Base-by-base conservation (phyloP, 2,797 vertebrate genomes). In the Catostomus latipinnis region DNA sequence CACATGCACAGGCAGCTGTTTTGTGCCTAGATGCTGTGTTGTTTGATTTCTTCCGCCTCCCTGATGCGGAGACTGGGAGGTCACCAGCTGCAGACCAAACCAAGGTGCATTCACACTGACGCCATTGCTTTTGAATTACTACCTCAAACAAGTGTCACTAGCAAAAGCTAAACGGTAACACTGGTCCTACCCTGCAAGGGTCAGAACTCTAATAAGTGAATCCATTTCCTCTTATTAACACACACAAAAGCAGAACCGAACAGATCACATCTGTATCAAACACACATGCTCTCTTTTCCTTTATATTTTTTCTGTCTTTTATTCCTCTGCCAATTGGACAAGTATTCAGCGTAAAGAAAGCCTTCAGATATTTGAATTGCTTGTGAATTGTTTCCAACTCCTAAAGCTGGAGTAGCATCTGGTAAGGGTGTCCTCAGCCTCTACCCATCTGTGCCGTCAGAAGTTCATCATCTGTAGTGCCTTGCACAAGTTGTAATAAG, bases 301-400 rank as follows among this genome's bases (percentile, higher is more conserved):
- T 54, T 45, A 71, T 78, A 68, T 74, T 78, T 48, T 63, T 67
- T 62, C 46, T 9, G 57, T 62, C 76, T 78, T 74, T 72, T 79
- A 74, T 82, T 86, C 61, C 11, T 63, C 52, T 63, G 85, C 82
- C 85, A 86, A 74, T 73, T 86, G 85, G 85, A 86, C 22, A 4
- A 34, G 70, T 48, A 43, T 14, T 81, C 54, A 72, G 70, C 18
- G 4, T 60, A 67, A 13, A 69, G 71, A 86, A 65, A 58, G 57
- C 68, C 76, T 80, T 83, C 69, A 83, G 58, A 54, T 78, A 78
- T 71, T 79, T 74, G 52, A 80, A 54, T 73, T 67, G 53, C 78
- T 80, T 80, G 60, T 70, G 75, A 77, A 66, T 50, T 58, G 61
- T 78, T 71, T 78, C 76, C 68, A 78, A 65, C 50, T 78, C 60